phyloP scores from a whole-genome alignment of 2,113 vertebrate genomes.

The Haplochromis burtoni region DNA sequence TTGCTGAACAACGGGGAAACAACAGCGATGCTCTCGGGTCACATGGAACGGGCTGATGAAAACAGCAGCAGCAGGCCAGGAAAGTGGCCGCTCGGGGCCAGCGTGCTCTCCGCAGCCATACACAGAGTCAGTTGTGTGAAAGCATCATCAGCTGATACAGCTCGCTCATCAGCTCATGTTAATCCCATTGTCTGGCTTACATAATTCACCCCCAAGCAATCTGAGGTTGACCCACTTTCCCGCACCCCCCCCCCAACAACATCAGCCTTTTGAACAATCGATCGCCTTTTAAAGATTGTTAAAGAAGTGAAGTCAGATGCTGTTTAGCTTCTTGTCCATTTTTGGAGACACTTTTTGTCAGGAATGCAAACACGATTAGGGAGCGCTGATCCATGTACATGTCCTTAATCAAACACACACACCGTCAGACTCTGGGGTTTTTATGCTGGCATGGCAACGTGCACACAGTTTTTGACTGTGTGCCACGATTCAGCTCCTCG shows the following conservation, averaged over 20 bases:
- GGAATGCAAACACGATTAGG: neutral
- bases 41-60: constrained; percentile 1
- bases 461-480: constrained; percentile 22
- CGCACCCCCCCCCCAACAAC: neutral
- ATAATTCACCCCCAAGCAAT: constrained; percentile 64
- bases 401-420: neutral
- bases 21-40: neutral
- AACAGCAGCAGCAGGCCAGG: constrained; percentile 1
- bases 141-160: constrained; percentile 60
- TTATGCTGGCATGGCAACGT: constrained; percentile 19
- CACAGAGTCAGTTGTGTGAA: constrained; percentile 49
- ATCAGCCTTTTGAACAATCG: constrained; percentile 2
- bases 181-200: constrained; percentile 67
- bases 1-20: neutral
- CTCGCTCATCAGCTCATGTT: constrained; percentile 39
- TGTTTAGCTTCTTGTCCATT: neutral
- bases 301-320: neutral
- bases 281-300: neutral
- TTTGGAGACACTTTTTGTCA: neutral
- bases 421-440: constrained; percentile 8
- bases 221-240: constrained; percentile 63
- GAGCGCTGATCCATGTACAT: neutral
- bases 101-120: constrained; percentile 19
- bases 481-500: constrained; percentile 24
- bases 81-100: neutral